phyloP scores from a whole-genome alignment of 2,797 vertebrate species.

The Austrolebias charrua region DNA sequence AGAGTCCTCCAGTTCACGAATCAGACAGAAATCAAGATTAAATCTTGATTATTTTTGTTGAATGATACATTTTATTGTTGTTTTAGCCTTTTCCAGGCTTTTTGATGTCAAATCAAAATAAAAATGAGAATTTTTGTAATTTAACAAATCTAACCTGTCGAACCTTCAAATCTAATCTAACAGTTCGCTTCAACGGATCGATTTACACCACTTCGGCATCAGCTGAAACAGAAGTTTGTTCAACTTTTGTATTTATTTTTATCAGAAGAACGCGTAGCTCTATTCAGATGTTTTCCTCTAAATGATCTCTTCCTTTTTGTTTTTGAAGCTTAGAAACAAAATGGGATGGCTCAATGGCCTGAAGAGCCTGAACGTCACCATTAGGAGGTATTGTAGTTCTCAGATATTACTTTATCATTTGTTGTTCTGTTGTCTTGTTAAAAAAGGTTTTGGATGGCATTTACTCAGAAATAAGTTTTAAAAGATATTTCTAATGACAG shows the following conservation, averaged over 20 bases:
- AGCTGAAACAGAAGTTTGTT: neutral
- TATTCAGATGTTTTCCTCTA: neutral
- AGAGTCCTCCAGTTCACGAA: neutral
- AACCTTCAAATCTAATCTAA: neutral
- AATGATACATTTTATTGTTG: neutral
- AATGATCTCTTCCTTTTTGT: neutral
- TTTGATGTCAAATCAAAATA: neutral
- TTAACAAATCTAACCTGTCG: neutral
- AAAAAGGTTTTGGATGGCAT: too few relatives aligned
- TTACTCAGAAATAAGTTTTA: too few relatives aligned
- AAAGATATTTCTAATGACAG: too few relatives aligned
- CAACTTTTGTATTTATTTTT: neutral
- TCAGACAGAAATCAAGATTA: neutral
- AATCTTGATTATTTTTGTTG: too few relatives aligned
- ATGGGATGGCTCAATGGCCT: slow-evolving; percentile 53
- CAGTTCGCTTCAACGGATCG: slow-evolving; percentile 55
- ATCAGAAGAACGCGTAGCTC: neutral
- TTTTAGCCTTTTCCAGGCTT: neutral
- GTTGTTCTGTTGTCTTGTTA: too few relatives aligned
- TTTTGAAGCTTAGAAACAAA: slow-evolving; percentile 14
- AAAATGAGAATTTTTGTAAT: slow-evolving; percentile 12
- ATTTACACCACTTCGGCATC: fast-evolving
- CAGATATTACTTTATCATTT: neutral
- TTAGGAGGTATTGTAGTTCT: slow-evolving; percentile 40
- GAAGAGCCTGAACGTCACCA: slow-evolving; percentile 12